phyloP scores from a whole-genome alignment of 2,113 vertebrate genomes.

The Riparia riparia region DNA sequence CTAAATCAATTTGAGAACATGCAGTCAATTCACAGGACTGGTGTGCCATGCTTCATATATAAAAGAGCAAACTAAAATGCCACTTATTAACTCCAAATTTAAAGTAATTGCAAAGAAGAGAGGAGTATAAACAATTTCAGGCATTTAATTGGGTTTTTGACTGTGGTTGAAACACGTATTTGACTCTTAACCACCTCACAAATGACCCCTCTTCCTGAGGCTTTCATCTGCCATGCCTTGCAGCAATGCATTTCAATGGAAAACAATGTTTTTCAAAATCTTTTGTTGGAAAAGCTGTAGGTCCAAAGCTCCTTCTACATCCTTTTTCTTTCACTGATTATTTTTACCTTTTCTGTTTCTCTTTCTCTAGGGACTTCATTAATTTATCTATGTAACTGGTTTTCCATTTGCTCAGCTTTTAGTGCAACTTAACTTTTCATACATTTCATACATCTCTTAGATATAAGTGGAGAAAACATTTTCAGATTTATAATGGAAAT shows the following conservation, averaged over 20 bases:
- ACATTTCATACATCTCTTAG: background rate
- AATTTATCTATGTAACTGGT: background rate
- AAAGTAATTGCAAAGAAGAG: background rate
- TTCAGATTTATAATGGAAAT: background rate
- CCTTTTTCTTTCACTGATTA: background rate
- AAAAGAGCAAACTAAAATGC: background rate
- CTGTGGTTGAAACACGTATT: background rate
- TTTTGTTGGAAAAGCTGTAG: background rate
- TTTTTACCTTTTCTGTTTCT: background rate
- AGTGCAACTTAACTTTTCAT: background rate
- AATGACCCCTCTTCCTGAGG: background rate
- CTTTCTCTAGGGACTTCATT: background rate
- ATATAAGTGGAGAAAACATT: background rate
- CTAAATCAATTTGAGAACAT: background rate
- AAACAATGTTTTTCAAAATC: background rate
- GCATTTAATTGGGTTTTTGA: background rate
- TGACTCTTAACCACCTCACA: background rate
- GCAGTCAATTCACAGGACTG: background rate
- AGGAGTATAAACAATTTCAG: background rate
- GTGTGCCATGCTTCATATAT: background rate
- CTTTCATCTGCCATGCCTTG: constrained; percentile 33
- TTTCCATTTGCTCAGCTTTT: background rate
- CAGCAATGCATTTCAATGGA: background rate
- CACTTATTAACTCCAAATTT: background rate
- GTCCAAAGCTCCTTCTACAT: background rate